Conservation (phyloP, 2,797 vertebrate genomes). For the Cossypha heuglini region DNA sequence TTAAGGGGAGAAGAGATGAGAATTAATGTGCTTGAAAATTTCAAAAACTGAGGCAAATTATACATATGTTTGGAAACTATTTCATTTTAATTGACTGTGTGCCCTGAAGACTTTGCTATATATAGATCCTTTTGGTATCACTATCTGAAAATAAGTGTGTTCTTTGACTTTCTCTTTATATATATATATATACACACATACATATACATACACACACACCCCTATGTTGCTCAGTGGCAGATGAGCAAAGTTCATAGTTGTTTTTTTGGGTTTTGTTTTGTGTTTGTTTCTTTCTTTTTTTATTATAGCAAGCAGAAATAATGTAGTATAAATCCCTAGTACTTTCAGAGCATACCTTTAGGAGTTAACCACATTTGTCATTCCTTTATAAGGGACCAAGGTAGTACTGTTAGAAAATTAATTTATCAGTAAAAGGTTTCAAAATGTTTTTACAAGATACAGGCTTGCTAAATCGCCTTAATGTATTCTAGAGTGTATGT, state of each 20-base stretch:
- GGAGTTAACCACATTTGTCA: background rate
- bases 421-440: background rate
- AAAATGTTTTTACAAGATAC: background rate
- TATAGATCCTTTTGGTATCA: background rate
- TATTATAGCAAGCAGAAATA: background rate
- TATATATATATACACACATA: background rate
- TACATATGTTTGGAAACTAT: background rate
- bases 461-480: background rate
- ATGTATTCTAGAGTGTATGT: background rate
- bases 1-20: background rate
- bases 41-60: background rate
- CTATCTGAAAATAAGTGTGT: background rate
- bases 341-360: background rate
- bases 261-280: background rate
- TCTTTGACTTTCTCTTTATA: background rate
- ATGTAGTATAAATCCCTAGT: background rate
- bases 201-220: too few relatives aligned
- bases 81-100: background rate
- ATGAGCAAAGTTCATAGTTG: background rate
- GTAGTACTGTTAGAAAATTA: background rate
- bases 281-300: rapidly evolving
- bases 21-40: background rate
- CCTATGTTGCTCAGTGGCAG: background rate
- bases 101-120: background rate
- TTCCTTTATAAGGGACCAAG: background rate